Base-by-base conservation (phyloP, 2,113 vertebrate genomes). In the Reinhardtius hippoglossoides region DNA sequence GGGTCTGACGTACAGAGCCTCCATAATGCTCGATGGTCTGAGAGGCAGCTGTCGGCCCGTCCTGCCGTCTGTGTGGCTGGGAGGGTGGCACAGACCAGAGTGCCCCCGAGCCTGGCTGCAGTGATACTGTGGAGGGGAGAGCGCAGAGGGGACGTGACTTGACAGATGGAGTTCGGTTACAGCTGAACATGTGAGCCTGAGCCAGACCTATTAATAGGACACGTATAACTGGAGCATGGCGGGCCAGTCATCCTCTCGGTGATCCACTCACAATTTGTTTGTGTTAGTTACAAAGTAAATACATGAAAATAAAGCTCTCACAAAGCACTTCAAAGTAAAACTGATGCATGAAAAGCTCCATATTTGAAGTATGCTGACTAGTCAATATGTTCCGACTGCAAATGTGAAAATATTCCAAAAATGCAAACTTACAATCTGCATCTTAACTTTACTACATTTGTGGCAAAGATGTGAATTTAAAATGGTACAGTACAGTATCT, bases 161-260 rank as follows among this genome's bases (percentile, higher is more conserved):
- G 95, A 94, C 95, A 95, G 93, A 96, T 84, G 94, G 95, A 93
- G 95, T 98, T 95, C 52, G 88, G 93, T 98, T 99, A 95, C 97
- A 96, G 95, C 94, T 95, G 95, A 93, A 96, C 95, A 95, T 93
- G 95, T 94, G 94, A 88, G 92, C 91, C 90, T 88, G 88, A 95
- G 94, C 95, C 94, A 95, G 89, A 58, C 68, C 95, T 98, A 98
- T 96, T 95, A 97, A 97, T 99, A 98, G 95, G 84, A 81, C 74
- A 21, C 95, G 85, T 91, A 94, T 95, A 95, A 94, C 92, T 76
- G 61, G 67, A 87, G 77, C 52, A 52, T 42, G 61, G 66, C 70
- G 63, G 76, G 48, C 59, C 65, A 40, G 73, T 83, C 64, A 78
- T 87, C 71, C 78, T 57, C 46, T 37, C 26, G 40, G 60, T 83